A percentile compares a stretch with the other conserved stretches of the same genome.
These are phyloP conservation scores for Fopius arisanus DNA, from an alignment of 1,140 invertebrate genomes.

Conservation along the genomic window DNA sequence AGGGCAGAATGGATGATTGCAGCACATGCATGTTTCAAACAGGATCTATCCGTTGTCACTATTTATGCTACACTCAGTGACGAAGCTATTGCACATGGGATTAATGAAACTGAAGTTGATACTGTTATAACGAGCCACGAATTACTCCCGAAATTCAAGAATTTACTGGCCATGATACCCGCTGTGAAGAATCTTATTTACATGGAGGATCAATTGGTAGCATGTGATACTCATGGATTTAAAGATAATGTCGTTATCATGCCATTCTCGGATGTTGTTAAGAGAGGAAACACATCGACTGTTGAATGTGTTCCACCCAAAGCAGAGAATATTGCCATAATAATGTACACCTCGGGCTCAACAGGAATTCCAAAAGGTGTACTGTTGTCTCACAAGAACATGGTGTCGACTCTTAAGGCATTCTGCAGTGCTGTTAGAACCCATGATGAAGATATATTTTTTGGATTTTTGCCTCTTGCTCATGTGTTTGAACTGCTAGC, in stretches of 20 bases:
- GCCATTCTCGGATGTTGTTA: slow-evolving; percentile 49
- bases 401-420: slow-evolving; percentile 86
- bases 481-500: slow-evolving; percentile 95
- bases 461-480: slow-evolving; percentile 95
- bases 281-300: slow-evolving; percentile 45
- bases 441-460: slow-evolving; percentile 80
- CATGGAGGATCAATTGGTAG: slow-evolving; percentile 86
- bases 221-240: slow-evolving; percentile 73
- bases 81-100: slow-evolving; percentile 93
- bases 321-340: slow-evolving; percentile 84
- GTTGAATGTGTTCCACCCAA: slow-evolving; percentile 68
- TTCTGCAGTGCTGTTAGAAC: slow-evolving; percentile 84
- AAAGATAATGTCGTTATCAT: slow-evolving; percentile 62
- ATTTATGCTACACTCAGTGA: slow-evolving; percentile 97
- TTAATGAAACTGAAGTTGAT: slow-evolving; percentile 95
- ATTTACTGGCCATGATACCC: slow-evolving; percentile 74
- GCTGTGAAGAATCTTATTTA: slow-evolving; percentile 82
- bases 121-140: slow-evolving; percentile 90
- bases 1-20: slow-evolving; percentile 96
- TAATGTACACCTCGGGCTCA: slow-evolving; percentile 96
- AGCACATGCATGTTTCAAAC: slow-evolving; percentile 92
- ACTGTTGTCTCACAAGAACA: slow-evolving; percentile 87
- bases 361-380: slow-evolving; percentile 92
- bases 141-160: slow-evolving; percentile 87
- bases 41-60: slow-evolving; percentile 88